Conservation (phyloP, 2,888 invertebrate species). For the Steinernema hermaphroditum region DNA sequence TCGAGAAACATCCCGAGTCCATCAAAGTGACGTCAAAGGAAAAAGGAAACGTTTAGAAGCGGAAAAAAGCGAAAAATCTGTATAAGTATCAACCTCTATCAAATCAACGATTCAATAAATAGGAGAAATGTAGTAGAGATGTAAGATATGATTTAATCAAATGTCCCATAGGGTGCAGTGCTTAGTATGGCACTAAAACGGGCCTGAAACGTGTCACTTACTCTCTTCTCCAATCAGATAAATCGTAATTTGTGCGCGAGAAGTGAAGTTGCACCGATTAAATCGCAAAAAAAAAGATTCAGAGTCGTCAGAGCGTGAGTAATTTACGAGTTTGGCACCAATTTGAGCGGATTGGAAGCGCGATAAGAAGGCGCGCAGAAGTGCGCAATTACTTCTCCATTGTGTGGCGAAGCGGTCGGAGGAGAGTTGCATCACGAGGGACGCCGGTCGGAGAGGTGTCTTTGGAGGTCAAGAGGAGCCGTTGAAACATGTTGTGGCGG, state of each 20-base stretch:
- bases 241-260: neutral
- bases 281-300: neutral
- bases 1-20: too few relatives aligned
- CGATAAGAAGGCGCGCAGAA: slow-evolving; percentile 10
- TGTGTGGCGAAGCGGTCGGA: neutral
- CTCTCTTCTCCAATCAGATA: neutral
- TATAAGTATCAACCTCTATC: too few relatives aligned
- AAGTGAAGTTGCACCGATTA: slow-evolving; percentile 2
- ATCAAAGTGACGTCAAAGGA: too few relatives aligned
- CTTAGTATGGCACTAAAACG: too few relatives aligned
- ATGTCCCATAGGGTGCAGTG: too few relatives aligned
- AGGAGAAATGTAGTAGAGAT: too few relatives aligned
- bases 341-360: slow-evolving; percentile 10
- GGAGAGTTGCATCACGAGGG: neutral
- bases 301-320: neutral
- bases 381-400: neutral
- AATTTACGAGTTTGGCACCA: slow-evolving; percentile 25
- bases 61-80: too few relatives aligned
- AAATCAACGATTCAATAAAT: too few relatives aligned
- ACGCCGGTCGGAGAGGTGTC: neutral
- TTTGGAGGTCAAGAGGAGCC: neutral
- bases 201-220: too few relatives aligned
- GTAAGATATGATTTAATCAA: too few relatives aligned
- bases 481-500: neutral
- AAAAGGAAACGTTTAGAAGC: too few relatives aligned